These are phyloP conservation scores for Brachionus paranguensis DNA, from an alignment of 1,140 invertebrate genomes.

Conservation along the genomic window DNA sequence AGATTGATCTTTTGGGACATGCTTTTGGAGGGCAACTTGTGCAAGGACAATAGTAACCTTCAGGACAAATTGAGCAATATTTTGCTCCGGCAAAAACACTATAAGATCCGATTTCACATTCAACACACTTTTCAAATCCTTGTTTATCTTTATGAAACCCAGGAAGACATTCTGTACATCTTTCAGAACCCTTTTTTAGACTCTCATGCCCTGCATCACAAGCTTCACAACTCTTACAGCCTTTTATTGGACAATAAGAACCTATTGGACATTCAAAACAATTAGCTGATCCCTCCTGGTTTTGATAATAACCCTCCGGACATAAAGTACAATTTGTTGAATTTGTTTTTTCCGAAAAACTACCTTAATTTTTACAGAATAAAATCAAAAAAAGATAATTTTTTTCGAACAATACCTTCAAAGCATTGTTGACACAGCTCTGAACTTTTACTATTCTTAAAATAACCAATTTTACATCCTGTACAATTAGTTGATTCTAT, in stretches of 20 bases:
- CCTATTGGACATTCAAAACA: conserved; percentile 1
- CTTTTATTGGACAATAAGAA: neutral
- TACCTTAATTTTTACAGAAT: neutral
- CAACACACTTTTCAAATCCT: neutral
- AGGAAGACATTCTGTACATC: neutral
- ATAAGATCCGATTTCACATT: conserved; percentile 18
- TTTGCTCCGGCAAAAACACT: neutral
- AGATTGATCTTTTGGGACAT: conserved; percentile 22
- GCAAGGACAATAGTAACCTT: conserved; percentile 38
- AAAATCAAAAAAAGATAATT: neutral
- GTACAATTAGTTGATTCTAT: conserved; percentile 11
- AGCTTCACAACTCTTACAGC: neutral
- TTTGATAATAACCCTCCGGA: neutral
- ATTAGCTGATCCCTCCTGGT: neutral
- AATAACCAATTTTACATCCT: neutral
- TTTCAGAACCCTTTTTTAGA: neutral
- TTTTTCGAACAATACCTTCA: neutral
- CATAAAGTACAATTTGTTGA: conserved; percentile 22
- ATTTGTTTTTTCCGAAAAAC: neutral
- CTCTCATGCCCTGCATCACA: conserved; percentile 19
- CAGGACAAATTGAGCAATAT: conserved; percentile 9
- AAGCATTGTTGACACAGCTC: neutral
- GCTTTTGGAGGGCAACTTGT: neutral
- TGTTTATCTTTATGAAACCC: conserved; percentile 29
- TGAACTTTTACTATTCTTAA: neutral